These are phyloP conservation scores for Aradus depressus DNA, from an alignment of 2,888 invertebrate genomes.

Conservation along the genomic window DNA sequence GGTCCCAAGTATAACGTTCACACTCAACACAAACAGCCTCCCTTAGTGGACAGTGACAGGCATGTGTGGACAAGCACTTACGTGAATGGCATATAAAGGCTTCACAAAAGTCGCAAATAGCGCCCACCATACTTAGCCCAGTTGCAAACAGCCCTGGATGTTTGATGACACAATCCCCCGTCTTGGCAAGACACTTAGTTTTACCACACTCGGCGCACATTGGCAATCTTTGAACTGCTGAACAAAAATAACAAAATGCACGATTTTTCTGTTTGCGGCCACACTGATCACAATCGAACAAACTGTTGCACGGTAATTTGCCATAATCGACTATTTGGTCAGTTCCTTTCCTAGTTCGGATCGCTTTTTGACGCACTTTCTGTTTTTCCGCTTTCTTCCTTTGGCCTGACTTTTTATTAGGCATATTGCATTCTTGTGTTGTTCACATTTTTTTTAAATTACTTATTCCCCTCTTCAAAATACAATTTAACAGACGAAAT, in stretches of 20 bases:
- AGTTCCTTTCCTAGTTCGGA: slow-evolving; percentile 62
- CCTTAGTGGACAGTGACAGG: slow-evolving; percentile 79
- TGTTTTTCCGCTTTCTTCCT: slow-evolving; percentile 95
- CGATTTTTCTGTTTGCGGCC: slow-evolving; percentile 76
- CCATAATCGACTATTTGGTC: slow-evolving; percentile 70
- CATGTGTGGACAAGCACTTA: slow-evolving; percentile 80
- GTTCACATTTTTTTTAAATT: slow-evolving; percentile 4
- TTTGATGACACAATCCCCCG: slow-evolving; percentile 86
- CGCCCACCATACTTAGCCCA: slow-evolving; percentile 87
- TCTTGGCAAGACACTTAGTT: slow-evolving; percentile 90
- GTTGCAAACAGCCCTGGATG: slow-evolving; percentile 84
- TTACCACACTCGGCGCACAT: slow-evolving; percentile 92
- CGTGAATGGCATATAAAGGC: slow-evolving; percentile 95
- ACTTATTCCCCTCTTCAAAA: no score
- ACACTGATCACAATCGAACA: slow-evolving; percentile 52
- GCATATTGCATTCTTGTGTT: slow-evolving; percentile 55
- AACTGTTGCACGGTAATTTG: slow-evolving; percentile 76
- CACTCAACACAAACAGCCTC: slow-evolving; percentile 88
- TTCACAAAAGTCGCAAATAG: slow-evolving; percentile 94
- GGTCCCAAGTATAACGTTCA: slow-evolving; percentile 89
- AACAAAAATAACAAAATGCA: slow-evolving; percentile 95
- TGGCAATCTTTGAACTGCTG: slow-evolving; percentile 75
- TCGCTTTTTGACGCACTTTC: slow-evolving; percentile 74
- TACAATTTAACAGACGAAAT: no score
- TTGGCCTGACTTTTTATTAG: slow-evolving; percentile 94